Evolutionary conservation across 2,888 invertebrate species (phyloP).

Genomic region (Lottia gigantea): DNA sequence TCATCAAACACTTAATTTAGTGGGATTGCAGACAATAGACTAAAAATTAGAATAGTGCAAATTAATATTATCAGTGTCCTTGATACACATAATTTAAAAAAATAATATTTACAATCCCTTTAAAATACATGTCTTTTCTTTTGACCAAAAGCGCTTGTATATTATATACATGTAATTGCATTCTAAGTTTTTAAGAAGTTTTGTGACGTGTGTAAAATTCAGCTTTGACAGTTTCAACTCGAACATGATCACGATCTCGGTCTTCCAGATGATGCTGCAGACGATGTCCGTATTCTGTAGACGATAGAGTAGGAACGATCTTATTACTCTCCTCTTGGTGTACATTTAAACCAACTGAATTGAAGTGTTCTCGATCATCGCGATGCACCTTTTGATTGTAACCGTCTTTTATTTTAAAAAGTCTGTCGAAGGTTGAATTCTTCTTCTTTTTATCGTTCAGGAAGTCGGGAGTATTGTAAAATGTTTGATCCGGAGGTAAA

Average conservation of each 20-base stretch:
- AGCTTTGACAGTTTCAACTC: slow-evolving; percentile 59
- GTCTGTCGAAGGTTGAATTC: slow-evolving; percentile 58
- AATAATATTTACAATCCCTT: too few relatives aligned
- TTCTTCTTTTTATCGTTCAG: slow-evolving; percentile 48
- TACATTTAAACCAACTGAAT: slow-evolving; percentile 54
- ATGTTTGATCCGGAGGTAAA: slow-evolving; percentile 34
- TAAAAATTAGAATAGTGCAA: too few relatives aligned
- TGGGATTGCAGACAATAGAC: too few relatives aligned
- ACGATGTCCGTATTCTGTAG: slow-evolving; percentile 64
- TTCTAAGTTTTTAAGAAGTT: slow-evolving; percentile 25
- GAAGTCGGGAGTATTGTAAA: not conserved
- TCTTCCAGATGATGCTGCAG: slow-evolving; percentile 50
- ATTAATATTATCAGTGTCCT: too few relatives aligned
- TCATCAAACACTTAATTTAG: too few relatives aligned
- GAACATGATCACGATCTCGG: slow-evolving; percentile 61
- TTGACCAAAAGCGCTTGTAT: too few relatives aligned
- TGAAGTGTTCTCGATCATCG: slow-evolving; percentile 67
- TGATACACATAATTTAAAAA: too few relatives aligned
- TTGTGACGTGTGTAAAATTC: slow-evolving; percentile 66
- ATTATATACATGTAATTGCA: too few relatives aligned
- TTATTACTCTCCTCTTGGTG: slow-evolving; percentile 61
- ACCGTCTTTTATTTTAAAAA: slow-evolving; percentile 52
- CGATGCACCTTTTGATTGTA: slow-evolving; percentile 66
- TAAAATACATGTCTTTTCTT: too few relatives aligned
- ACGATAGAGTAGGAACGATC: slow-evolving; percentile 60